Evolutionary conservation across 2,797 vertebrate species (phyloP).

Genomic region (Cetoscarus ocellatus): DNA sequence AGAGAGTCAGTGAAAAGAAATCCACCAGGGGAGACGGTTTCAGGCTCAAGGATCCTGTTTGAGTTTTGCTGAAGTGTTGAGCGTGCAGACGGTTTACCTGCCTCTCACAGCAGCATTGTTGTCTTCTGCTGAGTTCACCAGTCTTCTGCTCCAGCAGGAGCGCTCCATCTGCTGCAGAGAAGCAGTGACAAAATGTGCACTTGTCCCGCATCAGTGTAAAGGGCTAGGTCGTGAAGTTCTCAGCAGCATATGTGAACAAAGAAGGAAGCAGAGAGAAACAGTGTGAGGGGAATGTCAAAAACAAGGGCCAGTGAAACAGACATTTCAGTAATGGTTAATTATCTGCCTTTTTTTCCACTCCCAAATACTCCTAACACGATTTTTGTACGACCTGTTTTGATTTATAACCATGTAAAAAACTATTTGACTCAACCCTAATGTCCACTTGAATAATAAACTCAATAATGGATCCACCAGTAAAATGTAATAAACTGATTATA

Average conservation of each 20-base stretch:
- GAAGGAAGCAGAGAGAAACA: not conserved
- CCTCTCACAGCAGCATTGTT: conserved; percentile 30
- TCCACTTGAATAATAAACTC: no score
- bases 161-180: conserved; percentile 48
- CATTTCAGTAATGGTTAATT: no score
- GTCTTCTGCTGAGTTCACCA: conserved; percentile 51
- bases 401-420: no score
- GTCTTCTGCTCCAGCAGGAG: conserved; percentile 33
- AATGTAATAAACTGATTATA: no score
- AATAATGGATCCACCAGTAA: no score
- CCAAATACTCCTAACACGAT: no score
- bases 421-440: no score
- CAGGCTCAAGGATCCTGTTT: conserved; percentile 7
- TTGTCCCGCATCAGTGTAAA: conserved; percentile 50
- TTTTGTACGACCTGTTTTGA: no score
- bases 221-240: conserved; percentile 25
- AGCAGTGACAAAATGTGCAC: conserved; percentile 50
- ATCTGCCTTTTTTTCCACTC: no score
- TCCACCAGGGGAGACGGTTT: conserved; percentile 4
- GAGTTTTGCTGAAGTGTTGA: conserved; percentile 1
- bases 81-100: conserved; percentile 41
- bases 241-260: conserved; percentile 1
- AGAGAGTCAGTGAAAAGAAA: conserved; percentile 14
- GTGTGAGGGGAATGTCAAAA: not conserved
- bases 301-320: no score